Percentiles rank a stretch among this genome's conserved stretches.
Evolutionary conservation across 2,797 vertebrate genomes (phyloP).

Genomic region (Pseudocheirus occidentalis): DNA sequence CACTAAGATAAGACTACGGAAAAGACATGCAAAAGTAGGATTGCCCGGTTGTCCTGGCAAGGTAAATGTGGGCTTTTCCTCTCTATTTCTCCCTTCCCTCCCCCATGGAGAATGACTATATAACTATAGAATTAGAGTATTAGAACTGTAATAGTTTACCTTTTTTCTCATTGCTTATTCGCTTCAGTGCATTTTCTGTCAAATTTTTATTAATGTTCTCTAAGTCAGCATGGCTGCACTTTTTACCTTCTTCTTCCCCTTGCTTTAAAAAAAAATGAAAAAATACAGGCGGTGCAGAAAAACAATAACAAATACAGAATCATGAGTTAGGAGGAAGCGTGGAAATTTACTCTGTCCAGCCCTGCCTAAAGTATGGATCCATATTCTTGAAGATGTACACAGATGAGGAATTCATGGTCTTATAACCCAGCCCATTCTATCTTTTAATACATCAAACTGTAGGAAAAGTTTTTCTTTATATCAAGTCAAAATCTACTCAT

Average conservation of each 20-base stretch:
- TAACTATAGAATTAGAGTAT: not conserved
- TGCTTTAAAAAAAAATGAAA: conserved; percentile 77
- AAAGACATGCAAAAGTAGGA: conserved; percentile 5
- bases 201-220: conserved; percentile 79
- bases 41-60: not conserved
- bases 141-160: conserved; percentile 80
- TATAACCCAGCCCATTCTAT: not conserved
- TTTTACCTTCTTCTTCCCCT: conserved; percentile 71
- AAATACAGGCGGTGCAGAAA: not conserved
- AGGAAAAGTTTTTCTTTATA: not conserved
- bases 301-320: not conserved
- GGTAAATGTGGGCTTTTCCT: not conserved
- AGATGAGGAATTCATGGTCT: not conserved
- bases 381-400: not conserved
- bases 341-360: not conserved
- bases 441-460: not conserved
- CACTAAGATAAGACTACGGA: not conserved
- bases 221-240: conserved; percentile 80
- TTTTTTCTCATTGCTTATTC: conserved; percentile 77
- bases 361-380: not conserved
- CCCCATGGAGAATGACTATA: not conserved
- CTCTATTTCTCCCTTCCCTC: not conserved
- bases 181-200: conserved; percentile 82
- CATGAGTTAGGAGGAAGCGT: not conserved
- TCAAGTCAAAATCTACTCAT: not conserved